Percentiles rank a stretch among this genome's conserved stretches.
These are phyloP conservation scores for Sinosuthora webbiana DNA, from an alignment of 2,113 vertebrate genomes.

Conservation along the genomic window DNA sequence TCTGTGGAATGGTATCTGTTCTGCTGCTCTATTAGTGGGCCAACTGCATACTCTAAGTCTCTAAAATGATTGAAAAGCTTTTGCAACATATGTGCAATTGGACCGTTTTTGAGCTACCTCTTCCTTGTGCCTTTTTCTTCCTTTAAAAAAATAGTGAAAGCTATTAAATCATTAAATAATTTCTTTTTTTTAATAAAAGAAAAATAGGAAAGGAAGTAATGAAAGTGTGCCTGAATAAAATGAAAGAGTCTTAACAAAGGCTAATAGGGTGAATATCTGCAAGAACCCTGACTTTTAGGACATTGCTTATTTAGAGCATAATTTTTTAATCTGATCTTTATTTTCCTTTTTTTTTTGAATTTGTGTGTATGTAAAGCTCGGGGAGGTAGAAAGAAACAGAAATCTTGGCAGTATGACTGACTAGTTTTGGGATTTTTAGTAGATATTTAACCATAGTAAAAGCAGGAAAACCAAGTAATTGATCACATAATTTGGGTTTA, in stretches of 20 bases:
- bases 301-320: not conserved
- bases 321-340: not conserved
- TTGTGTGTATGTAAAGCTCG: not conserved
- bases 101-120: not conserved
- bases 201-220: not conserved
- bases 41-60: not conserved
- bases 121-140: not conserved
- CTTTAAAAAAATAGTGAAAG: not conserved
- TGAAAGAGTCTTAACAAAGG: not conserved
- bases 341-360: not conserved
- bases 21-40: not conserved
- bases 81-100: not conserved
- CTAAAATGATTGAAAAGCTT: conserved; percentile 18
- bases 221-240: not conserved
- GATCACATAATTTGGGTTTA: not conserved
- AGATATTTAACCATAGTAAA: not conserved
- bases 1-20: conserved; percentile 4
- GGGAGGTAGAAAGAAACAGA: not conserved
- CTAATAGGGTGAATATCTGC: not conserved
- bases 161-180: not conserved
- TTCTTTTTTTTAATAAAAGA: not conserved
- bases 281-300: not conserved
- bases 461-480: not conserved
- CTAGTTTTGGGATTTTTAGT: not conserved
- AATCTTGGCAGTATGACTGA: not conserved